phyloP scores from a whole-genome alignment of 2,113 vertebrate genomes.

The Xyrauchen texanus region DNA sequence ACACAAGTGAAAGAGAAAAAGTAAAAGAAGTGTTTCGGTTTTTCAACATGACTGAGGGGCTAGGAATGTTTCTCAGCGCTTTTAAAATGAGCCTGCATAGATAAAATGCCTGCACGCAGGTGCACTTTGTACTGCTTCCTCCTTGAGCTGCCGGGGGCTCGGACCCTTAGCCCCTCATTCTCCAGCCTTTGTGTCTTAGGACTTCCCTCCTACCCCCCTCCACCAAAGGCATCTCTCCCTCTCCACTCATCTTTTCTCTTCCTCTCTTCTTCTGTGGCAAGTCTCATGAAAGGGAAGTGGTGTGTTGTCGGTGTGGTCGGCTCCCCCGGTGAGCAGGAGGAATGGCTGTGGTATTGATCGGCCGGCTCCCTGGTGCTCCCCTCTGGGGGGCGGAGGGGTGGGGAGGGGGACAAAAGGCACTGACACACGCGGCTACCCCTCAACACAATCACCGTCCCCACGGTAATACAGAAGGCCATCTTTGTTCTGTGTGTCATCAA shows the following conservation, averaged over 20 bases:
- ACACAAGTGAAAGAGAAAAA: neutral
- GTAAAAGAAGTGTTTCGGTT: constrained; percentile 4
- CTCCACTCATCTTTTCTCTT: constrained; percentile 51
- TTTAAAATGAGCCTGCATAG: constrained; percentile 38
- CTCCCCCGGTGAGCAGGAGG: constrained; percentile 54
- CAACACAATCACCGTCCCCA: constrained; percentile 65
- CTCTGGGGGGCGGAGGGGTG: constrained; percentile 52
- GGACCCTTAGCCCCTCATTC: constrained; percentile 59
- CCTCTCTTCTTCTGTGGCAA: constrained; percentile 64
- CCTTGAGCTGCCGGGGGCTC: constrained; percentile 45
- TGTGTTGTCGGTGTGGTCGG: constrained; percentile 64
- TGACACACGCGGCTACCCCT: constrained; percentile 63
- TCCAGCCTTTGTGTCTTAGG: constrained; percentile 62
- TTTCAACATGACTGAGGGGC: neutral
- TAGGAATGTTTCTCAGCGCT: constrained; percentile 1
- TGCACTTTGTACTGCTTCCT: constrained; percentile 54
- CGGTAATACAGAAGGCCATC: constrained; percentile 42
- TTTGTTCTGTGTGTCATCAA: constrained; percentile 46
- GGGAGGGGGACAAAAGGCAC: constrained; percentile 63
- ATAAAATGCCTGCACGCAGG: constrained; percentile 44
- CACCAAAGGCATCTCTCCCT: constrained; percentile 44
- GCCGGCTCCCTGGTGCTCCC: constrained; percentile 58
- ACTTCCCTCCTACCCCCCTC: constrained; percentile 33
- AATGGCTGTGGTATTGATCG: constrained; percentile 74
- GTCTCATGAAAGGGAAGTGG: constrained; percentile 70